Evolutionary conservation across 2,888 invertebrate genomes (phyloP), one percentile per base, ranked within the genome.

Genomic region (Megaustenia siamemsis): DNA sequence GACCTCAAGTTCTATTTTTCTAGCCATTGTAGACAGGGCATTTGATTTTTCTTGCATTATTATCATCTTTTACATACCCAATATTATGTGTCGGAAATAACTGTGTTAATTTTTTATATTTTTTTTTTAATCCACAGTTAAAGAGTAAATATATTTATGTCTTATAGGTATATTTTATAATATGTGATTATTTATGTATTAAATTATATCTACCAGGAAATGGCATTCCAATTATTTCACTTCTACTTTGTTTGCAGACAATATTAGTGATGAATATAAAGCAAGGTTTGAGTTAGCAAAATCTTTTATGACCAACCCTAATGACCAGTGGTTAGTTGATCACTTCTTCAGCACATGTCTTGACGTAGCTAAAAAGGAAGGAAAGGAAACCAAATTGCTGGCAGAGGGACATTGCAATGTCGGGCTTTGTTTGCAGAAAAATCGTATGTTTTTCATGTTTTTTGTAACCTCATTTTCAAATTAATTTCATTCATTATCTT

Each of bases 251-350:
- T 81, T 87, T 87, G 12, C 88, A 93, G 93, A 89, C 79, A 89
- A 92, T 79, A 92, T 86, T 82, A 85, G 86, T 28, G 89, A 90
- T 35, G 93, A 93, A 24, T 93, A 93, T 88, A 88, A 89, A 80
- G 89, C 90, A 38, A 89, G 93, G 71, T 91, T 88, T 84, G 88
- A 91, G 69, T 88, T 94, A 66, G 94, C 94, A n/a, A 82, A 89
- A 40, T 93, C 90, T 86, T 94, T 94, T 87, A 86, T 83, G 56
- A 92, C 91, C 80, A 87, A 89, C 32, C 88, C 89, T 10, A 91
- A 90, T 40, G 93, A 94, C 89, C 93, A 93, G 87, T 94, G 93
- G 94, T 87, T 94, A 77, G 86, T 92, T 6, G 93, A 94, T 84
- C 93, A 94, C 88, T 93, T 93, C 89, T 93, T 92, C 83, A 87